Evolutionary conservation across 2,797 vertebrate species (phyloP), one percentile per base, ranked within the genome.

Genomic region (Diplodus puntazzo): DNA sequence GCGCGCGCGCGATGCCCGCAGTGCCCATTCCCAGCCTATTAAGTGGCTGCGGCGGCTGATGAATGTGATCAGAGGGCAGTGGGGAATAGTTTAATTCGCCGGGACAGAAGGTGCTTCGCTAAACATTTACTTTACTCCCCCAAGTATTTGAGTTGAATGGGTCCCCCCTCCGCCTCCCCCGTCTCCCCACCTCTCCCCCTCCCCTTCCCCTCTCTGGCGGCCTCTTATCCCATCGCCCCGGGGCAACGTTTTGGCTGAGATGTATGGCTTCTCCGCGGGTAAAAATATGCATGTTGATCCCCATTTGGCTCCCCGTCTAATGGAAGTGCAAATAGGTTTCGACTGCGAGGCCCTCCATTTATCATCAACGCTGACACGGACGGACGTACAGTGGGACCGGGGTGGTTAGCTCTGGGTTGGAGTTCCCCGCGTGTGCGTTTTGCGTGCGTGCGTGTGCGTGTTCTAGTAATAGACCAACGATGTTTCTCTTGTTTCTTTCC

Each of bases 321-420:
- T 96, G 94, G 96, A 96, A 96, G 96, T 96, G 95, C 96, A 97
- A 97, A 97, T 96, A 96, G 97, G 96, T 97, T 97, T 96, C 95
- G 94, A 96, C 96, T 96, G 95, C 91, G 90, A 93, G 95, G 94
- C 87, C 94, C 90, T 95, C 94, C 94, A 96, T 97, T 96, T 93
- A 96, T 97, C 96, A 97, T 94, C 91, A 82, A 53, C 80, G 85
- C 85, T 95, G 95, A 96, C 96, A 95, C 92, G 85, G 85, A 93
- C 92, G 87, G 88, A 92, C 91, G 88, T 91, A 90, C 89, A 91
- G 91, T 79, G 82, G 78, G 75, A 50, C 73, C n/a, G 76, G 34
- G 45, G 17, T 79, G 82, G 53, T 53, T 66, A 61, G 80, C 73
- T 70, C 27, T 18, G 64, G 25, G 69, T 61, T 48, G 59, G 69